These are phyloP conservation scores for Hormaphis cornu DNA, from an alignment of 1,140 invertebrate species.

Conservation along the genomic window DNA sequence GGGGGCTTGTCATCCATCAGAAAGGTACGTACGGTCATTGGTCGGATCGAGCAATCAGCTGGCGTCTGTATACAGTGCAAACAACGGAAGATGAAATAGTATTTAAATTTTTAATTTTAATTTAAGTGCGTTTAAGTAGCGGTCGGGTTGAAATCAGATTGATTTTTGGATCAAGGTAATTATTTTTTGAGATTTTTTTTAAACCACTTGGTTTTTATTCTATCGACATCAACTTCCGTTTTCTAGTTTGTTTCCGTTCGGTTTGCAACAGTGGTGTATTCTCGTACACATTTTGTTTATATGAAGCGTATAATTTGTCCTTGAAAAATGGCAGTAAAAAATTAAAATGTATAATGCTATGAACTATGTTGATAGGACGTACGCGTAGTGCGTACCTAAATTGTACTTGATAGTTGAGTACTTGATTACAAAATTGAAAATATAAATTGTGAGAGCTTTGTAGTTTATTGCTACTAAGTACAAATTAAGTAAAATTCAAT, in stretches of 20 bases:
- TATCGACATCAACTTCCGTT: not conserved
- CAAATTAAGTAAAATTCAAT: too few species aligned
- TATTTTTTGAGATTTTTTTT: not conserved
- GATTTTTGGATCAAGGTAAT: too few species aligned
- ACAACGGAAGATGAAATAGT: not conserved
- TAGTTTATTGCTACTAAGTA: too few species aligned
- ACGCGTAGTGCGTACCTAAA: too few species aligned
- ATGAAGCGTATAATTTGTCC: slow-evolving; percentile 16
- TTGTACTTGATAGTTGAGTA: too few species aligned
- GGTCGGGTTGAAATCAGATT: not conserved
- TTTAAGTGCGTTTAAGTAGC: not conserved
- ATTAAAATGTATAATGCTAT: too few species aligned
- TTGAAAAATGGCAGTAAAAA: slow-evolving; percentile 13
- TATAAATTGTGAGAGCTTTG: too few species aligned
- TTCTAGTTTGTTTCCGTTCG: not conserved
- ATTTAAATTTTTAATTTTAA: not conserved
- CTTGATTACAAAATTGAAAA: too few species aligned
- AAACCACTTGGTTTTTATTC: not conserved
- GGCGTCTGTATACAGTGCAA: slow-evolving; percentile 7
- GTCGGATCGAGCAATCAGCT: not conserved
- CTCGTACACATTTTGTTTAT: slow-evolving; percentile 11
- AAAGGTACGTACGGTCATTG: slow-evolving; percentile 6
- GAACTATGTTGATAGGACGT: too few species aligned
- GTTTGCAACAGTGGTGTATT: slow-evolving; percentile 1
- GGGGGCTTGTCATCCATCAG: slow-evolving; percentile 31